A percentile compares a stretch with the other conserved stretches of the same genome.
phyloP scores from a whole-genome alignment of 2,888 invertebrate species.

The Tenthredo scrophulariae region DNA sequence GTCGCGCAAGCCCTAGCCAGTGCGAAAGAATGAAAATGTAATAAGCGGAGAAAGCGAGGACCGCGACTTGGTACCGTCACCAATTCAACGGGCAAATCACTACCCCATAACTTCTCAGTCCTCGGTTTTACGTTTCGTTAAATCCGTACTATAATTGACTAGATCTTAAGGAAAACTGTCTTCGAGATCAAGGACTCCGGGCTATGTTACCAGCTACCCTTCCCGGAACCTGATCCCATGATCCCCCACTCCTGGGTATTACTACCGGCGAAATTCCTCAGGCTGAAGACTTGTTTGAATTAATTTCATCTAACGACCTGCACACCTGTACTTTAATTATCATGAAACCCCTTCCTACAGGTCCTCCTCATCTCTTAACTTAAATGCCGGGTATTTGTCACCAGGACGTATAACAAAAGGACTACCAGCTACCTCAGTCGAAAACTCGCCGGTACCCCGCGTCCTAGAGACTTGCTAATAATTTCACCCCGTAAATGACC shows the following conservation, averaged over 20 bases:
- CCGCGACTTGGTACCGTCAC: neutral
- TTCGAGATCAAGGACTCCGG: neutral
- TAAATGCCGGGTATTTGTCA: conserved; percentile 70
- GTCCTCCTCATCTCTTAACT: conserved; percentile 61
- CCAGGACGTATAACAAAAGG: conserved; percentile 63
- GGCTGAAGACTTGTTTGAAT: conserved; percentile 59
- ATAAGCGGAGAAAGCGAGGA: conserved; percentile 3
- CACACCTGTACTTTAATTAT: conserved; percentile 67
- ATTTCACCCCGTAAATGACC: neutral
- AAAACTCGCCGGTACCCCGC: too few species aligned
- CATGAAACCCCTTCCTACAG: conserved; percentile 60
- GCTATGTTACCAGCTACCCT: neutral
- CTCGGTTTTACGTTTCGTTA: neutral
- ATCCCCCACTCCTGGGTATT: neutral
- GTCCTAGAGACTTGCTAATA: conserved; percentile 27
- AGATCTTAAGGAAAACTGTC: neutral
- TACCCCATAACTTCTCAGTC: neutral
- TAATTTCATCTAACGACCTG: conserved; percentile 67
- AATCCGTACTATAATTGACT: neutral
- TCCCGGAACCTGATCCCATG: neutral
- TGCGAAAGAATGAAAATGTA: conserved; percentile 39
- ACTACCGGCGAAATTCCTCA: neutral
- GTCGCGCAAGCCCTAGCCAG: neutral
- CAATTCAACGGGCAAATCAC: neutral
- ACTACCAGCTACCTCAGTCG: conserved; percentile 44